These are phyloP conservation scores for Ranitomeya imitator DNA, from an alignment of 2,113 vertebrate species.

Conservation along the genomic window DNA sequence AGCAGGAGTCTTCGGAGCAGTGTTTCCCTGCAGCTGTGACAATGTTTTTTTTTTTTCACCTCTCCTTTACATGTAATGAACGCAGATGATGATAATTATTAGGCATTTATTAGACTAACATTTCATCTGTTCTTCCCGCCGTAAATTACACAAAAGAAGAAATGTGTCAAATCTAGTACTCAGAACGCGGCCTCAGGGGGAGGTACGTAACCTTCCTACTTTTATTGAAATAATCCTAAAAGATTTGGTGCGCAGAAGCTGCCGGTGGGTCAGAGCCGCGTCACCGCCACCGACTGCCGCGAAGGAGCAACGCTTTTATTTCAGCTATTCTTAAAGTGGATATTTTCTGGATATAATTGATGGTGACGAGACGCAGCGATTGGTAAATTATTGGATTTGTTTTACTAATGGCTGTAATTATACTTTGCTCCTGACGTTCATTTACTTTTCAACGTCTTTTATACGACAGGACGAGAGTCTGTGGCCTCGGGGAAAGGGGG, in stretches of 20 bases:
- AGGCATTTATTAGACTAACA: constrained; percentile 50
- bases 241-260: not conserved
- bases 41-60: not conserved
- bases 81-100: constrained; percentile 28
- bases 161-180: constrained; percentile 15
- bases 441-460: not conserved
- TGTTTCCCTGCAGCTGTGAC: not conserved
- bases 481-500: not conserved
- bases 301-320: not conserved
- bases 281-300: not conserved
- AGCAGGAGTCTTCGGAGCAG: not conserved
- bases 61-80: constrained; percentile 26
- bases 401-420: constrained; percentile 47
- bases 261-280: constrained; percentile 8
- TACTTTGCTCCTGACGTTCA: not conserved
- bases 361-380: not conserved
- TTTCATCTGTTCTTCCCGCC: constrained; percentile 28
- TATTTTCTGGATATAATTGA: constrained; percentile 23
- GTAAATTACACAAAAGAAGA: constrained; percentile 17
- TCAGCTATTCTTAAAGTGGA: not conserved
- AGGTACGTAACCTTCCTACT: constrained; percentile 19
- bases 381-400: constrained; percentile 20
- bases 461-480: not conserved
- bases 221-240: constrained; percentile 41
- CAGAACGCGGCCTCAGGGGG: constrained; percentile 4